phyloP scores from a whole-genome alignment of 2,888 invertebrate species.

The Allygus modestus region DNA sequence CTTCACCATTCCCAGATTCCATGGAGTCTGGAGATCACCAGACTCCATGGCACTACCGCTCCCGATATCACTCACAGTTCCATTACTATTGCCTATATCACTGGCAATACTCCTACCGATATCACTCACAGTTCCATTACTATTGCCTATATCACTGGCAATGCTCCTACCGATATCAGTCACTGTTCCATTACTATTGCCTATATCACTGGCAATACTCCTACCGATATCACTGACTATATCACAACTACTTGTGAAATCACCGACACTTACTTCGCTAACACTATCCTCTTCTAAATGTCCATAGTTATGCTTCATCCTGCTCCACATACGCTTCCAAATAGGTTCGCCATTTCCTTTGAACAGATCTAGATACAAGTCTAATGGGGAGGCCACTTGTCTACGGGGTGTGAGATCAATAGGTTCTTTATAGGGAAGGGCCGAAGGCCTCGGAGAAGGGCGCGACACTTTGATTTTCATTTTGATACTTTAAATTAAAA shows the following conservation, averaged over 20 bases:
- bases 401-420: background rate
- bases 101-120: too few species aligned
- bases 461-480: background rate
- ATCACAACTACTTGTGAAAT: background rate
- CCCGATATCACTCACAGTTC: too few species aligned
- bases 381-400: background rate
- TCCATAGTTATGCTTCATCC: background rate
- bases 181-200: too few species aligned
- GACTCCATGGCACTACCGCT: too few species aligned
- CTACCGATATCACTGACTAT: conserved; percentile 5
- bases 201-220: background rate
- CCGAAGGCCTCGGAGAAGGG: background rate
- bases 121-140: too few species aligned
- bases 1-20: too few species aligned
- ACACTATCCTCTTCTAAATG: background rate
- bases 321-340: background rate
- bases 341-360: background rate
- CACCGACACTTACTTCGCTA: background rate
- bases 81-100: too few species aligned
- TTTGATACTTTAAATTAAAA: background rate
- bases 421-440: background rate
- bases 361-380: background rate
- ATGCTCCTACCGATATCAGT: too few species aligned
- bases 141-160: too few species aligned
- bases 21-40: too few species aligned